Percentiles rank a stretch among this genome's conserved stretches.
These are phyloP conservation scores for Tapirus terrestris DNA, from an alignment of 2,113 vertebrate genomes.

Conservation along the genomic window DNA sequence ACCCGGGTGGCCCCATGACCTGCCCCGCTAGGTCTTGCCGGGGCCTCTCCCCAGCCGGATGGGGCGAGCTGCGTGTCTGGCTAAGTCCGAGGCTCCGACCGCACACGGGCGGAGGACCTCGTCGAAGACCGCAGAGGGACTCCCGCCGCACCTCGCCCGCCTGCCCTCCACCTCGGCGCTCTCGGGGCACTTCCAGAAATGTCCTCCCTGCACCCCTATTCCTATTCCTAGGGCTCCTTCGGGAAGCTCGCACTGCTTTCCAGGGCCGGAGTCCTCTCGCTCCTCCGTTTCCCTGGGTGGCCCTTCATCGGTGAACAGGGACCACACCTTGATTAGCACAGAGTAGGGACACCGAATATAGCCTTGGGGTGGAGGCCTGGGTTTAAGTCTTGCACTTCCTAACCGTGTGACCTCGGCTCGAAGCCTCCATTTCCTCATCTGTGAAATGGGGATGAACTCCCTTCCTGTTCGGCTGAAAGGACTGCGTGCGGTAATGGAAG, in stretches of 20 bases:
- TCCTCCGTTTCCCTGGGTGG: neutral
- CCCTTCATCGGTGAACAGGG: neutral
- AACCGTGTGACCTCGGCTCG: neutral
- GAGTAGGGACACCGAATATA: neutral
- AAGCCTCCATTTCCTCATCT: neutral
- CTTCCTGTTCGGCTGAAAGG: neutral
- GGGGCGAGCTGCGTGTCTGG: neutral
- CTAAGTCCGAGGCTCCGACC: neutral
- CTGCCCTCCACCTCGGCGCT: neutral
- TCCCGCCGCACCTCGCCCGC: neutral
- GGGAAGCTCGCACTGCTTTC: neutral
- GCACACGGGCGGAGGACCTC: neutral
- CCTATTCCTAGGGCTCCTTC: neutral
- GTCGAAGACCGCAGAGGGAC: neutral
- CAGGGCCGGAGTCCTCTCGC: accelerated
- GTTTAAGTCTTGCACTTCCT: neutral
- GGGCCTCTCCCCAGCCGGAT: neutral
- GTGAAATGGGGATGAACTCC: neutral
- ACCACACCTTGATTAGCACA: neutral
- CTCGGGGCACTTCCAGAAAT: neutral
- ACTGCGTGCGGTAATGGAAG: neutral
- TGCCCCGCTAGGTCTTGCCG: no score
- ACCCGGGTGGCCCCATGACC: neutral
- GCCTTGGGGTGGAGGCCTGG: neutral
- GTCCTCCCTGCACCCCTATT: neutral